Evolutionary conservation across 2,113 vertebrate species (phyloP), one percentile per base, ranked within the genome.

Genomic region (Erythrocebus patas): DNA sequence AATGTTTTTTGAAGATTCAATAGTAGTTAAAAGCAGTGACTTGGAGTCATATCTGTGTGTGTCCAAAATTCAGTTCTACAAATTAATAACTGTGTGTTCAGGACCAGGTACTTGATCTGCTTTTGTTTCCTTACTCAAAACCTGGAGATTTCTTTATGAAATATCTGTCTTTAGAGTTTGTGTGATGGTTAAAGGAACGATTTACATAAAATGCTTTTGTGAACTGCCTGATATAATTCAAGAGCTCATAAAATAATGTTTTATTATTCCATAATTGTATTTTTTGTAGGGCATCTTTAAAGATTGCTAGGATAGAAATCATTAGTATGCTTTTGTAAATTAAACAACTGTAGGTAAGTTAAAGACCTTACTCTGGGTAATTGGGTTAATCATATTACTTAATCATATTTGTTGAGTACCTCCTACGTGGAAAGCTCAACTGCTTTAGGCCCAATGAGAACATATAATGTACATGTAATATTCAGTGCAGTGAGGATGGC

Each of bases 241-340:
- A 80, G 27, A 50, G 9, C 85, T 79, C 48, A 73, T 83, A 70
- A 95, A 52, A 55, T 55, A 83, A 73, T 76, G 43, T 17, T 73
- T 95, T 80, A 80, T 94, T 88, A 55, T 48, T 92, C 52, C 13
- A 17, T 50, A 92, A 82, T 82, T 87, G 40, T 80, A 59, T 82
- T 96, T 83, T 76, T 91, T 82, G 95, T 48, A 82, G 83, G 59
- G 68, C 43, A 11, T 88, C 66, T 91, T 96, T 73, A 96, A 96
- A 73, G 70, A 92, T 70, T 73, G 14, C 50, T 89, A 78, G 30
- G n/a, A 17, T 18, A 91, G 84, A 57, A 81, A 64, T 92, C 72
- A 68, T 72, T 66, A 72, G 45, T 70, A 66, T 73, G 68, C 14
- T 75, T 88, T n/a, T 89, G 52, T 81, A 68, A 57, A 92, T 92